Conservation (phyloP, 2,888 invertebrate genomes). For the Dorcus hopei region DNA sequence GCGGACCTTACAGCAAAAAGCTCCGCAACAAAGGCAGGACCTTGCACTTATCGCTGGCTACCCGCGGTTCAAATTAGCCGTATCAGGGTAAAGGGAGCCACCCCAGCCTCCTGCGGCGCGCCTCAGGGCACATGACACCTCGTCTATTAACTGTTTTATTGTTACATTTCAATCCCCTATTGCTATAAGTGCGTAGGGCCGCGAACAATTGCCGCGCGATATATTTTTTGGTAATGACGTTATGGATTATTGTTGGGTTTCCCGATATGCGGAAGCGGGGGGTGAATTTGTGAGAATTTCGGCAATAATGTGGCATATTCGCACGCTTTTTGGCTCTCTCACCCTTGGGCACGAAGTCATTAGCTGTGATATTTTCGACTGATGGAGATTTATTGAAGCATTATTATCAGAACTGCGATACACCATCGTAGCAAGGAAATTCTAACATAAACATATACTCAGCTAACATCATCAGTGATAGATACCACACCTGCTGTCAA, state of each 20-base stretch:
- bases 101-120: conserved; percentile 42
- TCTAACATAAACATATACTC: too few species aligned
- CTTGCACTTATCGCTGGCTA: conserved; percentile 46
- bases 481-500: background rate
- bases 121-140: conserved; percentile 49
- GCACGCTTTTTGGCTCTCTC: conserved; percentile 27
- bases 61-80: conserved; percentile 52
- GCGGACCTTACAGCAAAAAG: conserved; percentile 41
- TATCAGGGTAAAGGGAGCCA: conserved; percentile 42
- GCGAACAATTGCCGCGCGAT: conserved; percentile 34
- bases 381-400: background rate
- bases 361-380: background rate
- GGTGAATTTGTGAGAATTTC: conserved; percentile 34
- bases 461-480: too few species aligned
- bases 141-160: conserved; percentile 53
- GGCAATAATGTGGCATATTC: conserved; percentile 39
- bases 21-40: conserved; percentile 26
- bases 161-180: conserved; percentile 48
- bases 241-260: conserved; percentile 39
- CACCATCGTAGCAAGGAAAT: too few species aligned
- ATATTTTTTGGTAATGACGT: conserved; percentile 45
- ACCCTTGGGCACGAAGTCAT: too few species aligned
- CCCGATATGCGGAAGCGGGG: conserved; percentile 31
- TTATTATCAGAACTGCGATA: background rate
- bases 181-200: conserved; percentile 33